phyloP scores from a whole-genome alignment of 2,797 vertebrate species.

The Silurus lanzhouensis region DNA sequence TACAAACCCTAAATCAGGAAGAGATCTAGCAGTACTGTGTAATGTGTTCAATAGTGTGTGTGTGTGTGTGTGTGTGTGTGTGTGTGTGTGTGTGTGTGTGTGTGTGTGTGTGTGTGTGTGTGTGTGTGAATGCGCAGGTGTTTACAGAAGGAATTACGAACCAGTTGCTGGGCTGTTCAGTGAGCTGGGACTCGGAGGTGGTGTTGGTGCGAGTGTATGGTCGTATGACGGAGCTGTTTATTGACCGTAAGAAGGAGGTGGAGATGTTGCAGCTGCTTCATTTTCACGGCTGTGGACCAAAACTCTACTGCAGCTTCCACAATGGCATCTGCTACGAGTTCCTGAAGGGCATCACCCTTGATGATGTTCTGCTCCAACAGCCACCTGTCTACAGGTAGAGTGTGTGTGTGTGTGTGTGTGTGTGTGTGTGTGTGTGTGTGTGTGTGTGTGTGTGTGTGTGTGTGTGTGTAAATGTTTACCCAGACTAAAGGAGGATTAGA shows the following conservation, averaged over 20 bases:
- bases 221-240: conserved; percentile 74
- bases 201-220: conserved; percentile 78
- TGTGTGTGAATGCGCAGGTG: conserved; percentile 62
- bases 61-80: too few relatives aligned
- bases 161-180: conserved; percentile 74
- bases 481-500: not conserved
- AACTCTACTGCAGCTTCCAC: conserved; percentile 79
- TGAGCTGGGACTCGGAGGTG: conserved; percentile 65
- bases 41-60: not conserved
- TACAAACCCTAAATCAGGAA: not conserved
- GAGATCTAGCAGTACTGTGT: not conserved
- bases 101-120: not conserved
- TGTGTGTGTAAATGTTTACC: not conserved
- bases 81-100: not conserved
- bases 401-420: not conserved
- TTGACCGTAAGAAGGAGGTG: conserved; percentile 73
- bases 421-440: conserved; percentile 2
- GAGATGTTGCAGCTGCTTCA: conserved; percentile 75
- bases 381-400: conserved; percentile 76
- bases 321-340: conserved; percentile 83
- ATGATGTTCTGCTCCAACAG: conserved; percentile 70
- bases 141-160: conserved; percentile 83
- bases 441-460: conserved; percentile 53
- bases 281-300: conserved; percentile 70
- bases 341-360: conserved; percentile 69